A percentile compares a stretch with the other conserved stretches of the same genome.
Evolutionary conservation across 2,888 invertebrate species (phyloP).

Genomic region (Rosalia funebris): DNA sequence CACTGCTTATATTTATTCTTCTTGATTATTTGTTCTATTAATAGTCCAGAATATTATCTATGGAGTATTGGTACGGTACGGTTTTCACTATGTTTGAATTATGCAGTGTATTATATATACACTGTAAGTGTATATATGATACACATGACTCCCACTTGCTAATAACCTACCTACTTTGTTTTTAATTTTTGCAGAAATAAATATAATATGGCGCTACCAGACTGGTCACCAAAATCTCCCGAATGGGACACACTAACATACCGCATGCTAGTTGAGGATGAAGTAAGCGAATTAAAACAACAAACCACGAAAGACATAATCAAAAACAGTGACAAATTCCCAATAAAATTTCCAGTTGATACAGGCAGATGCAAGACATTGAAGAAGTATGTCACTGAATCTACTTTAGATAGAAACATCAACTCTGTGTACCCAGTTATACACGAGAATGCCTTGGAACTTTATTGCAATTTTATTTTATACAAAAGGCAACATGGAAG

Average conservation of each 20-base stretch:
- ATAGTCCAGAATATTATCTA: too few relatives aligned
- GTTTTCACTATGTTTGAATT: too few relatives aligned
- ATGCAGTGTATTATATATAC: too few relatives aligned
- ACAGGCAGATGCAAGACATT: slow-evolving; percentile 55
- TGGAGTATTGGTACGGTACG: too few relatives aligned
- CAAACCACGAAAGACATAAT: slow-evolving; percentile 21
- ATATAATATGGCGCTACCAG: neutral
- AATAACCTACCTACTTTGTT: too few relatives aligned
- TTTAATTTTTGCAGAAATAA: too few relatives aligned
- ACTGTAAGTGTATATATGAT: too few relatives aligned
- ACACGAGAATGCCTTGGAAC: slow-evolving; percentile 72
- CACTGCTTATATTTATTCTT: too few relatives aligned
- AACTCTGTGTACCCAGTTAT: slow-evolving; percentile 75
- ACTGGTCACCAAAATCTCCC: slow-evolving; percentile 1
- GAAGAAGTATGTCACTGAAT: slow-evolving; percentile 36
- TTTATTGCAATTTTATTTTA: slow-evolving; percentile 73
- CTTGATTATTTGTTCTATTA: too few relatives aligned
- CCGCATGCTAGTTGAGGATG: neutral
- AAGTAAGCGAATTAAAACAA: neutral
- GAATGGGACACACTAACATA: neutral
- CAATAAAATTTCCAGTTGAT: slow-evolving; percentile 62
- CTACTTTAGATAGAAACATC: slow-evolving; percentile 61
- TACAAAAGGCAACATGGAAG: slow-evolving; percentile 66
- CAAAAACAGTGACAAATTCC: slow-evolving; percentile 57
- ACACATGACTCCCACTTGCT: too few relatives aligned